Conservation (phyloP, 2,113 vertebrate genomes). For the Leuciscus idus region DNA sequence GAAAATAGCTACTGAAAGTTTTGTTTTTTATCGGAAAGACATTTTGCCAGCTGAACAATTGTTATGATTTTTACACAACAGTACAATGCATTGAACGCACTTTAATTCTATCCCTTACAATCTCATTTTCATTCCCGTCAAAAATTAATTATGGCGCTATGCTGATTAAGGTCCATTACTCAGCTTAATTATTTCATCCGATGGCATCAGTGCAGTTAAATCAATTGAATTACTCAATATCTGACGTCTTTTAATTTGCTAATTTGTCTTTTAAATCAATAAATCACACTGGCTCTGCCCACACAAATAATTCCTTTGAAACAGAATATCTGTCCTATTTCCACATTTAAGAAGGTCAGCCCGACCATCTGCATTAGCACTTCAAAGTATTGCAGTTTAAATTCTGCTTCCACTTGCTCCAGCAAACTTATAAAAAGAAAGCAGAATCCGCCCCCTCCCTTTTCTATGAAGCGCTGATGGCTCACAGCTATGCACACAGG, state of each 20-base stretch:
- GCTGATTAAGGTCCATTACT: neutral
- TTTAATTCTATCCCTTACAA: too few species aligned
- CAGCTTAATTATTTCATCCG: neutral
- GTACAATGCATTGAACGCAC: too few species aligned
- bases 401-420: slow-evolving; percentile 50
- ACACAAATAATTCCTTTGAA: slow-evolving; percentile 39
- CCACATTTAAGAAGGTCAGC: slow-evolving; percentile 40
- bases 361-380: slow-evolving; percentile 40
- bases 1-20: too few species aligned
- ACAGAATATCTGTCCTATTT: slow-evolving; percentile 35
- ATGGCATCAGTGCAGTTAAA: neutral
- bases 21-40: too few species aligned
- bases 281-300: neutral
- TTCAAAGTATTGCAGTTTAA: slow-evolving; percentile 47
- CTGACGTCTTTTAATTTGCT: too few species aligned
- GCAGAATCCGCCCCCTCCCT: slow-evolving; percentile 37
- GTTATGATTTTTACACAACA: too few species aligned
- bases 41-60: too few species aligned
- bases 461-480: slow-evolving; percentile 44
- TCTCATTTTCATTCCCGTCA: too few species aligned
- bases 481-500: slow-evolving; percentile 46
- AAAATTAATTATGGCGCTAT: too few species aligned
- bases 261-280: neutral
- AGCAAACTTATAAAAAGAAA: slow-evolving; percentile 54
- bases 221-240: neutral